Evolutionary conservation across 2,113 vertebrate genomes (phyloP).

Genomic region (Marmota monax): DNA sequence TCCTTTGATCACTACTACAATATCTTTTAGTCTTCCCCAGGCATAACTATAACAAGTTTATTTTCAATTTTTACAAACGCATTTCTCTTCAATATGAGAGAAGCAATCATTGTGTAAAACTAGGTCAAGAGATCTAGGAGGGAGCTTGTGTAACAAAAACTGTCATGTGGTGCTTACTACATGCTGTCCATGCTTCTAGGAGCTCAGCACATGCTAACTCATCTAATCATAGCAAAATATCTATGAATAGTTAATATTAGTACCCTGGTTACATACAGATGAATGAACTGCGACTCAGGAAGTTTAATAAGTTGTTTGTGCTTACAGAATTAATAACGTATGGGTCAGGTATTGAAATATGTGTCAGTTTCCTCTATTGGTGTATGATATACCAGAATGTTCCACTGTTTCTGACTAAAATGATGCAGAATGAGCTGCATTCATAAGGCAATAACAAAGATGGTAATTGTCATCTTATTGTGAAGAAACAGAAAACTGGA

Average conservation of each 20-base stretch:
- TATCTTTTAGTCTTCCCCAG: background rate
- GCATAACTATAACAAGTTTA: background rate
- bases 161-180: background rate
- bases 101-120: background rate
- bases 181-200: background rate
- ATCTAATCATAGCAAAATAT: background rate
- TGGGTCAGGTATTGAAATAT: background rate
- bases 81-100: background rate
- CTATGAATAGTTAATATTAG: background rate
- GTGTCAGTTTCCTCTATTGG: background rate
- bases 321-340: background rate
- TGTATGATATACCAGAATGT: background rate
- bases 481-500: background rate
- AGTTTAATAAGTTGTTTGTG: background rate
- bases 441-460: background rate
- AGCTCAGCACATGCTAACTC: background rate
- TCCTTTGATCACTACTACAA: background rate
- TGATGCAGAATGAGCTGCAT: background rate
- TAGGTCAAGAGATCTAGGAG: background rate
- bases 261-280: background rate
- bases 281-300: background rate
- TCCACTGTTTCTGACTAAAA: background rate
- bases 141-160: background rate
- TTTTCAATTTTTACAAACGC: background rate
- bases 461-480: background rate